phyloP scores from a whole-genome alignment of 2,797 vertebrate genomes.

The Danio kyathit region DNA sequence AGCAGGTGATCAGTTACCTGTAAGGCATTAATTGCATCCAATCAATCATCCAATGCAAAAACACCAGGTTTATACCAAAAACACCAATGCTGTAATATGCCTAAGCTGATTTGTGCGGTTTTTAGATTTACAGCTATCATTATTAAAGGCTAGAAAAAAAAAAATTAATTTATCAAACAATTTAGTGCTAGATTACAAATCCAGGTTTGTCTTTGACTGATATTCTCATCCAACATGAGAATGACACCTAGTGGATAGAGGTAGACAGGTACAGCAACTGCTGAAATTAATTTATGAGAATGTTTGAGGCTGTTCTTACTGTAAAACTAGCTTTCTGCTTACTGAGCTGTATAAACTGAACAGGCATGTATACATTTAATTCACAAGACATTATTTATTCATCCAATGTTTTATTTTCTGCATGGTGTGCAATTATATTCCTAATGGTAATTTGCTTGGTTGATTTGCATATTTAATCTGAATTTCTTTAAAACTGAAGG shows the following conservation, averaged over 20 bases:
- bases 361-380: not conserved
- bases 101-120: not conserved
- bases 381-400: not conserved
- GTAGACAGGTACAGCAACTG: not conserved
- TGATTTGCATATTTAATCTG: not conserved
- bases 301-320: not conserved
- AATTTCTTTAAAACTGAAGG: not conserved
- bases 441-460: not conserved
- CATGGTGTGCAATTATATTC: not conserved
- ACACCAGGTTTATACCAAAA: not conserved
- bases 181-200: not conserved
- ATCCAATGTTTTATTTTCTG: not conserved
- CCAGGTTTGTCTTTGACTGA: not conserved
- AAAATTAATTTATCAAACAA: not conserved
- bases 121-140: not conserved
- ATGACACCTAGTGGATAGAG: conserved; percentile 32
- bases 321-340: not conserved
- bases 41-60: too few species aligned
- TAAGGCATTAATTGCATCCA: not conserved
- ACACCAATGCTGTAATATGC: not conserved
- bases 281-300: too few species aligned
- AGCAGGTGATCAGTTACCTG: not conserved
- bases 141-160: not conserved
- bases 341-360: not conserved
- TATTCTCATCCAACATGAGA: not conserved